A percentile compares a stretch with the other conserved stretches of the same genome.
These are phyloP conservation scores for Candoia aspera DNA, from an alignment of 2,113 vertebrate species.

Conservation along the genomic window DNA sequence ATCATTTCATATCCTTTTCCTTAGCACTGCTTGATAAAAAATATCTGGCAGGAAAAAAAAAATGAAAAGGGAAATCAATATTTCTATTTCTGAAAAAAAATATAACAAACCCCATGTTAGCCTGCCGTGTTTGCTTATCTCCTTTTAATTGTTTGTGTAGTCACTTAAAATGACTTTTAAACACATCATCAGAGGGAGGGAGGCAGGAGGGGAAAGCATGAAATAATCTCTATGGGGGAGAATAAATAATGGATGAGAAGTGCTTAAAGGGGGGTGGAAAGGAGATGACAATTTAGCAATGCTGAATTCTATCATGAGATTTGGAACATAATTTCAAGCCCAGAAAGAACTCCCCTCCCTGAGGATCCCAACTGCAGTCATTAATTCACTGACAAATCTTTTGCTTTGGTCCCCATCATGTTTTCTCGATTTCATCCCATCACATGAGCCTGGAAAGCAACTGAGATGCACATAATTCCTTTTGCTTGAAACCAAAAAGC, in stretches of 20 bases:
- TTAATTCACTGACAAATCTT: background rate
- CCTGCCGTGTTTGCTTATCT: background rate
- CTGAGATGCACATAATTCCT: background rate
- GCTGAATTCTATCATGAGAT: background rate
- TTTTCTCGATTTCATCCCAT: background rate
- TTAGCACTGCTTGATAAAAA: background rate
- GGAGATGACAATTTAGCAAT: background rate
- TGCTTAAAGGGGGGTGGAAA: background rate
- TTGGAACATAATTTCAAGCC: background rate
- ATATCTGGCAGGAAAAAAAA: background rate
- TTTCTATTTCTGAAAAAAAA: background rate
- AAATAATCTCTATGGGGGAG: background rate
- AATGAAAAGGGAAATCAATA: background rate
- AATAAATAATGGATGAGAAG: background rate
- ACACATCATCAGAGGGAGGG: background rate
- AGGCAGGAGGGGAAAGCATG: background rate
- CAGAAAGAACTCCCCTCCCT: background rate
- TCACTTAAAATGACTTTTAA: background rate
- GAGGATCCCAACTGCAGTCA: background rate
- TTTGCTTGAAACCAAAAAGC: background rate
- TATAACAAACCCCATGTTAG: background rate
- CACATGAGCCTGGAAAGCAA: background rate
- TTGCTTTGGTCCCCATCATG: background rate
- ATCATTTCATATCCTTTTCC: background rate
- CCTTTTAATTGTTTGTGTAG: slow-evolving; percentile 12